These are phyloP conservation scores for Barnardius zonarius DNA, from an alignment of 2,113 vertebrate genomes.

Conservation along the genomic window DNA sequence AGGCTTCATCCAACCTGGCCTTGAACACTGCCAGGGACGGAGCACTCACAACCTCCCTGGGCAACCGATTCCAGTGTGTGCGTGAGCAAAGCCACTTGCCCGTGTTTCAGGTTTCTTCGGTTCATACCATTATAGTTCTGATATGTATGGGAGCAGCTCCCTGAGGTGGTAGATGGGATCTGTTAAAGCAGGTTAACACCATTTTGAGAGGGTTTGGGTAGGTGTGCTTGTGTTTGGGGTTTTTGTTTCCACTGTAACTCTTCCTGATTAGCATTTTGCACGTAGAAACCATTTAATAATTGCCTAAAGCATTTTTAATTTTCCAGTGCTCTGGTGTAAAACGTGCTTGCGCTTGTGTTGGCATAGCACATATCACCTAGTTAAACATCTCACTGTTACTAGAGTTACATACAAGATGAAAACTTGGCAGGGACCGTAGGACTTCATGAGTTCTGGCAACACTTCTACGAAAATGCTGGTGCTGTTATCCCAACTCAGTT, in stretches of 20 bases:
- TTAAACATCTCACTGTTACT: not conserved
- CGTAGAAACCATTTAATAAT: not conserved
- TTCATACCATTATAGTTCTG: not conserved
- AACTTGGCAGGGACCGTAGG: not conserved
- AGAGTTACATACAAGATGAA: not conserved
- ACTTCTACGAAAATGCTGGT: not conserved
- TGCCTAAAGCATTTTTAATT: not conserved
- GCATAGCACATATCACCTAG: not conserved
- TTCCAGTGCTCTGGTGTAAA: not conserved
- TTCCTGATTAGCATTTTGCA: not conserved
- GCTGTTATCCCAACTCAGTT: not conserved
- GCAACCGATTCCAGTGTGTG: too few relatives aligned
- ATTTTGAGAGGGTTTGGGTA: not conserved
- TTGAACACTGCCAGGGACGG: too few relatives aligned
- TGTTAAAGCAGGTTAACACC: not conserved
- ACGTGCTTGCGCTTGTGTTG: not conserved
- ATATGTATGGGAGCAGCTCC: not conserved
- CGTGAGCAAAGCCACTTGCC: not conserved
- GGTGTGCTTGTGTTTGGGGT: rapidly evolving
- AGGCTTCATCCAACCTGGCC: too few relatives aligned
- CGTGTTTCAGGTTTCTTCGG: not conserved
- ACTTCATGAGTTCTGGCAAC: not conserved
- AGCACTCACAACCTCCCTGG: too few relatives aligned
- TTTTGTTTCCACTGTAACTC: not conserved
- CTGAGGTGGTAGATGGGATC: not conserved